A percentile compares a stretch with the other conserved stretches of the same genome.
phyloP scores from a whole-genome alignment of 1,140 invertebrate genomes.

The Lethrus apterus region DNA sequence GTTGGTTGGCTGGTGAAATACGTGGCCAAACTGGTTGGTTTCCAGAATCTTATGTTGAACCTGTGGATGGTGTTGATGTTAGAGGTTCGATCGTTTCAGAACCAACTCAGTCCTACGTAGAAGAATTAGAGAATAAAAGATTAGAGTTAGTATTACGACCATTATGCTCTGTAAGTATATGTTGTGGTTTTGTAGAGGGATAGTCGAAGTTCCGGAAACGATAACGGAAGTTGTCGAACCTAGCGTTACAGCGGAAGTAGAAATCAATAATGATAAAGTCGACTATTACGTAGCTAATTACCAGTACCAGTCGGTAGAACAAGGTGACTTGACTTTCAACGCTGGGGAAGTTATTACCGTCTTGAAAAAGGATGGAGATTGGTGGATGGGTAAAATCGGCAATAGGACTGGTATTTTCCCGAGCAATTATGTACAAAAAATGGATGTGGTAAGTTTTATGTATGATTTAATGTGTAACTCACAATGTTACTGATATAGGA shows the following conservation, averaged over 20 bases:
- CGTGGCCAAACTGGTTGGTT: conserved; percentile 92
- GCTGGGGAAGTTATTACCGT: conserved; percentile 86
- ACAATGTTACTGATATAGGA: neutral
- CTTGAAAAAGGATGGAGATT: conserved; percentile 86
- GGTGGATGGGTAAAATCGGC: conserved; percentile 93
- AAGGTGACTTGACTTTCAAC: conserved; percentile 86
- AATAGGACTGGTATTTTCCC: conserved; percentile 80
- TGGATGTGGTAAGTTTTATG: conserved; percentile 43
- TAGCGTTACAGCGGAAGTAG: conserved; percentile 14
- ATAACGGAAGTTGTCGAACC: conserved; percentile 16
- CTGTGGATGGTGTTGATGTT: conserved; percentile 48
- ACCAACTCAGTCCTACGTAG: conserved; percentile 16
- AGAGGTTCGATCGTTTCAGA: conserved; percentile 17
- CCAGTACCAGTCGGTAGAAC: conserved; percentile 78
- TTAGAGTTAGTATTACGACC: conserved; percentile 41
- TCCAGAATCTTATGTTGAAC: conserved; percentile 92
- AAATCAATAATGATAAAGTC: conserved; percentile 38
- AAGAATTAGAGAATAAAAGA: conserved; percentile 35
- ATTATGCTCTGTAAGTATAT: neutral
- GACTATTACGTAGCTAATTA: conserved; percentile 82
- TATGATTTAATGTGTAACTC: neutral
- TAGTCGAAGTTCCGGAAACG: conserved; percentile 66
- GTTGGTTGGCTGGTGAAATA: conserved; percentile 93
- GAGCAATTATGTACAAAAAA: conserved; percentile 79
- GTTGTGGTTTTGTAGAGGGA: conserved; percentile 41